Percentiles rank a stretch among this genome's conserved stretches.
phyloP scores from a whole-genome alignment of 2,113 vertebrate species.

The Lepus americanus region DNA sequence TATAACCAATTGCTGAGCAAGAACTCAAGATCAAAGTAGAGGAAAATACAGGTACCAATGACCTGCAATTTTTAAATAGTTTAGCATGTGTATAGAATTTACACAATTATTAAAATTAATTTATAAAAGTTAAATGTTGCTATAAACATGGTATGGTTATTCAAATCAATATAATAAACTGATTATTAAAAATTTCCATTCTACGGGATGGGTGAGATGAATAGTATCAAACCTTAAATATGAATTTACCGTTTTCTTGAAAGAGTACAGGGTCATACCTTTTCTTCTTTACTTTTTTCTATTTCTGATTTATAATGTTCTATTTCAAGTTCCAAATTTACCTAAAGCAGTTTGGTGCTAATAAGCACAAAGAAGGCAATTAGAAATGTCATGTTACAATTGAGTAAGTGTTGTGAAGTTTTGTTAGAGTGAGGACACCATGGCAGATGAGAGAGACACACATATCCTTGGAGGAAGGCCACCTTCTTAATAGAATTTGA shows the following conservation, averaged over 20 bases:
- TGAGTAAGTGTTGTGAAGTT: slow-evolving; percentile 84
- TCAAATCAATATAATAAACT: not conserved
- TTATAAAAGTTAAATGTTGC: not conserved
- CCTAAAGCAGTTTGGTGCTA: slow-evolving; percentile 70
- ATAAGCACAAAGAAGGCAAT: slow-evolving; percentile 81
- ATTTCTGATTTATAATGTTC: slow-evolving; percentile 13
- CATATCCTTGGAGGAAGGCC: slow-evolving; percentile 82
- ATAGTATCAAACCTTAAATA: not conserved
- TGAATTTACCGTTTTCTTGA: not conserved
- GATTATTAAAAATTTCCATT: not conserved
- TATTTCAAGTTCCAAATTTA: slow-evolving; percentile 32
- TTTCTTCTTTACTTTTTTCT: not conserved
- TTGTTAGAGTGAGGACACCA: slow-evolving; percentile 76
- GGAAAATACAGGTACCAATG: not conserved
- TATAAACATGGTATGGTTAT: not conserved
- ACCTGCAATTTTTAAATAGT: not conserved
- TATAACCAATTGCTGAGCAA: not conserved
- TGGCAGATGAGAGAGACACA: slow-evolving; percentile 83
- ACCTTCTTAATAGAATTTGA: slow-evolving; percentile 87
- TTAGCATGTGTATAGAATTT: not conserved
- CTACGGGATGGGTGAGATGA: not conserved
- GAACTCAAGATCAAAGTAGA: not conserved
- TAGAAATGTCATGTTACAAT: slow-evolving; percentile 81
- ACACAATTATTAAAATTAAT: not conserved
- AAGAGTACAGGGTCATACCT: not conserved